Evolutionary conservation across 2,888 invertebrate species (phyloP), one percentile per base, ranked within the genome.

Genomic region (Pollenia labialis): DNA sequence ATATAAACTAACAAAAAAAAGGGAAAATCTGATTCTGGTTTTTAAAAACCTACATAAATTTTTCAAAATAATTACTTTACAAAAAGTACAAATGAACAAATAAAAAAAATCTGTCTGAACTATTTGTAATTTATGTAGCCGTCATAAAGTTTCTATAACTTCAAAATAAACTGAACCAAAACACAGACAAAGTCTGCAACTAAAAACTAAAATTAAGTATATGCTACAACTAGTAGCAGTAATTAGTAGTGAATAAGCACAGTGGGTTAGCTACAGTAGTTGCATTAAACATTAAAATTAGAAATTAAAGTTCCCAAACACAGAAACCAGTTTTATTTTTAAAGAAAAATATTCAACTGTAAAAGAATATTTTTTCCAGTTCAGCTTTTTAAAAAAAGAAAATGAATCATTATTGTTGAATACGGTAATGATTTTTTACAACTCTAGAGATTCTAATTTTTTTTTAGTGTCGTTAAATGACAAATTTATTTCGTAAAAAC

Each of bases 21-120:
- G 77, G 77, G 71, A 77, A 83, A 77, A 71, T 50, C 32, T 46
- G 64, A 44, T 77, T 77, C 52, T 50, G 8, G 16, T 18, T 44
- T n/a, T 16, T 46, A 23, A 23, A 77, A 76, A 83, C 77, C 83
- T 58, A 77, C 77, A 72, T 83, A 83, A 52, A 46, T 48, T 42
- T 40, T 56, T 64, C 4, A n/a, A 44, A 11, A 54, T 56, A 54
- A 74, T 74, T 81, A 11, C 16, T 72, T 14, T n/a, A 74, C 48
- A 64, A 81, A 60, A 81, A 42, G 48, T 58, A 46, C 40, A 79
- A 58, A 66, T 74, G 18, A 50, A 50, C 12, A 18, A 16, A 42
- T 50, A 9, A 32, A 52, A 9, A 50, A 11, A 16, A 16, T 16
- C 8, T 32, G 56, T 52, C 6, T 32, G 32, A 32, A 32, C 42